Evolutionary conservation across 2,113 vertebrate species (phyloP).

Genomic region (Aspiorhynchus laticeps): DNA sequence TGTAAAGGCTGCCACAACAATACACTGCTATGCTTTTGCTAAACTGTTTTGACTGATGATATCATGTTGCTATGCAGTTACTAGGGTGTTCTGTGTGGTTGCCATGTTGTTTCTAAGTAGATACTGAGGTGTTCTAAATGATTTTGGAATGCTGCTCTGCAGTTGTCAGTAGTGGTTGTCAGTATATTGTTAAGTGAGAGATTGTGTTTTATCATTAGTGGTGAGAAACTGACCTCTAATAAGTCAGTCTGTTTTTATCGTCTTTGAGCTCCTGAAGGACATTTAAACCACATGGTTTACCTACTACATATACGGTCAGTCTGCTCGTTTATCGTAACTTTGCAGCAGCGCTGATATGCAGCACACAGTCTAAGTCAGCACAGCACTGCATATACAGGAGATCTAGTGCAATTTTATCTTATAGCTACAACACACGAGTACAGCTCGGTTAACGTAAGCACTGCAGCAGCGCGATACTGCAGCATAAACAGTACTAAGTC

Average conservation of each 20-base stretch:
- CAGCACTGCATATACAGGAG: background rate
- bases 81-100: too few species aligned
- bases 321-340: conserved; percentile 58
- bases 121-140: too few species aligned
- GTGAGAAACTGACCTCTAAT: background rate
- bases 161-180: background rate
- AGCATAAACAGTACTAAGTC: too few species aligned
- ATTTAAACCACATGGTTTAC: conserved; percentile 65
- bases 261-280: conserved; percentile 35
- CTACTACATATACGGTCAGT: conserved; percentile 38
- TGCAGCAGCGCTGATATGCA: conserved; percentile 53
- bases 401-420: background rate
- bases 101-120: too few species aligned
- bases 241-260: background rate
- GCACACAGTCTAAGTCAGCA: background rate
- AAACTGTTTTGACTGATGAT: background rate
- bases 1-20: too few species aligned
- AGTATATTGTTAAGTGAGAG: background rate
- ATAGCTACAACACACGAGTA: background rate
- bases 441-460: too few species aligned
- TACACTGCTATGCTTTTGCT: too few species aligned
- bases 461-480: too few species aligned
- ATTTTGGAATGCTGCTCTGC: background rate
- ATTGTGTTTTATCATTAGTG: background rate
- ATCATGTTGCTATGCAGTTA: background rate